phyloP scores from a whole-genome alignment of 2,888 invertebrate species.

The Caenorhabditis sulstoni region DNA sequence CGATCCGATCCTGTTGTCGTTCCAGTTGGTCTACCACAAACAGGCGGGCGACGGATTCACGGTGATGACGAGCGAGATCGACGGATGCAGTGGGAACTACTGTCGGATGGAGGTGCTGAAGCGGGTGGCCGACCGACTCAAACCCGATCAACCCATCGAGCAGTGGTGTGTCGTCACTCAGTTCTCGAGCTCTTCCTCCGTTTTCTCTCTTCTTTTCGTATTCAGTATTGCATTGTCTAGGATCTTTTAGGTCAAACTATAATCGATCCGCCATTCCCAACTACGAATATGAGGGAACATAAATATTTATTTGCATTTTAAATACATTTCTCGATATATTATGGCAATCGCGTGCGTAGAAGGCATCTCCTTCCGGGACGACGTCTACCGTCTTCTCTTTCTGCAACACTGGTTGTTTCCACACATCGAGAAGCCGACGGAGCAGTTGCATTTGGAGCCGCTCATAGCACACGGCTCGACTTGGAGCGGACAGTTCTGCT shows the following conservation, averaged over 20 bases:
- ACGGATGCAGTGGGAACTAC: constrained; percentile 59
- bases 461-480: constrained; percentile 60
- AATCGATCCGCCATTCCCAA: neutral
- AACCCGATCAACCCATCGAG: constrained; percentile 50
- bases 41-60: constrained; percentile 52
- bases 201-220: constrained; percentile 1
- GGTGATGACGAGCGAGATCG: constrained; percentile 54
- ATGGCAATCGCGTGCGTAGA: constrained; percentile 54
- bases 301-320: constrained; percentile 49
- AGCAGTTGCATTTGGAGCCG: constrained; percentile 59
- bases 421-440: constrained; percentile 60
- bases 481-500: constrained; percentile 66
- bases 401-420: constrained; percentile 69
- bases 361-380: neutral
- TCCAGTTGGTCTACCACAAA: constrained; percentile 67
- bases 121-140: constrained; percentile 36
- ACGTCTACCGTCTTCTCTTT: constrained; percentile 58
- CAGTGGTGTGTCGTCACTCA: constrained; percentile 43
- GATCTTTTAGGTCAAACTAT: neutral
- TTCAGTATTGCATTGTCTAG: neutral
- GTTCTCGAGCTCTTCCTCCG: constrained; percentile 10
- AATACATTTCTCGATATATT: constrained; percentile 34
- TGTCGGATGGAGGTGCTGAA: constrained; percentile 55
- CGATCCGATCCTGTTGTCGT: neutral
- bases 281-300: neutral